Base-by-base conservation (phyloP, 2,113 vertebrate genomes). In the Bambusicola thoracicus region DNA sequence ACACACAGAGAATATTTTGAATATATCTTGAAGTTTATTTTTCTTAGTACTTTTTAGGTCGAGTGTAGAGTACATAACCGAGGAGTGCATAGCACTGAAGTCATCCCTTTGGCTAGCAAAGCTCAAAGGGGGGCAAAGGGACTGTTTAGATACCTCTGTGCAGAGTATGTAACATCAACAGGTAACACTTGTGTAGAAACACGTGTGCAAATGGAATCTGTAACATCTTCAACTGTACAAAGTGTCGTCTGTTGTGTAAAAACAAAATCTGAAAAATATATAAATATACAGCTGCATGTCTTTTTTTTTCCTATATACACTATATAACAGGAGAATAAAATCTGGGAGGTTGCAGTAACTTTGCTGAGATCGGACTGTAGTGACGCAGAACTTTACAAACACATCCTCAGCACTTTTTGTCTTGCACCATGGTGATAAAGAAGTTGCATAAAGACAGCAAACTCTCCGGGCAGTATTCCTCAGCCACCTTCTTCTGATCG, bases 381-480 rank as follows among this genome's bases (percentile, higher is more conserved):
- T 5, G 30, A 48, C 40, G 30, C 36, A 48, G 32, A 40, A 32
- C n/a, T 78, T 81, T 44, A 24, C 49, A 70, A 85, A 63, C 11
- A 21, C 36, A 53, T 90, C 15, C 8, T 97, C 94, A 98, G 85
- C 99, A 99, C 3, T 97, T 97, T 17, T 97, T 97, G 82, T 97
- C 97, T 85, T 99, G 98, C 49, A 99, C 38, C 98, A 99, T 98
- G 6, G 97, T 95, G n/a, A 99, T 97, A 48, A 99, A 96, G 77
- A 99, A 98, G 0, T 95, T 95, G 96, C 99, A 99, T 4, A 99
- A 14, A 38, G 98, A 98, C 13, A 97, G 89, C 96, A 98, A 98
- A n/a, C 97, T 53, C 51, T 97, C 92, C 13, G 95, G 97, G 34
- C 99, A 99, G 93, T 98, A 98, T 20, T 99, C 98, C 87, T 98